Evolutionary conservation across 2,113 vertebrate genomes (phyloP).

Genomic region (Sorex araneus): DNA sequence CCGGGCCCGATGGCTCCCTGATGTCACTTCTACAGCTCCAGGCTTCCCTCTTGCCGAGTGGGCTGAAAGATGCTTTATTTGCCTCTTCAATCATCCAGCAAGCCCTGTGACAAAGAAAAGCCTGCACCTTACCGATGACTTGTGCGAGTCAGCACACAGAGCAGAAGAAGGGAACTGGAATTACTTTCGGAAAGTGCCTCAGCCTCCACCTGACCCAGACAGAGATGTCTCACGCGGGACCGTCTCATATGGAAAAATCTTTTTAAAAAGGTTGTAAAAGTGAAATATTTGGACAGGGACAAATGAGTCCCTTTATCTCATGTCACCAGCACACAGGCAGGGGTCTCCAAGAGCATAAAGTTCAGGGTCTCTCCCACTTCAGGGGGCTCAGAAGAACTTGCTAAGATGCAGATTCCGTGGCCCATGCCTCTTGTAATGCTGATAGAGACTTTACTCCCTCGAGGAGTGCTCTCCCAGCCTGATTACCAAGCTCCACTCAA

Average conservation of each 20-base stretch:
- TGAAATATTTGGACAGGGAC: not conserved
- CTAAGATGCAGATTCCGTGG: constrained; percentile 1
- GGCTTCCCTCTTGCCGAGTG: not conserved
- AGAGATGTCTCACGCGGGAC: not conserved
- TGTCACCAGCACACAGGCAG: not conserved
- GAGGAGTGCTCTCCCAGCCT: not conserved
- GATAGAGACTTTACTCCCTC: not conserved
- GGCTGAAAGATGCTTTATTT: constrained; percentile 42
- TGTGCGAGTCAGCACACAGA: not conserved
- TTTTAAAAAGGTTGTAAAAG: constrained; percentile 12
- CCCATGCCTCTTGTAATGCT: not conserved
- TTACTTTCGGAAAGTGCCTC: constrained; percentile 45
- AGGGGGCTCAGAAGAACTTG: not conserved
- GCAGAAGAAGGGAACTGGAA: not conserved
- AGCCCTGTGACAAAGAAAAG: constrained; percentile 49
- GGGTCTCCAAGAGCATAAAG: not conserved
- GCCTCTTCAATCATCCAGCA: not conserved
- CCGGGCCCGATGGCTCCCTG: not conserved
- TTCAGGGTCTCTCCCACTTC: not conserved
- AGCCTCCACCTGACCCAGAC: constrained; percentile 33
- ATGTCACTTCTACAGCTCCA: not conserved
- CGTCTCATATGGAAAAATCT: not conserved
- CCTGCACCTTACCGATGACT: not conserved
- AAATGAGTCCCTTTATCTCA: not conserved
- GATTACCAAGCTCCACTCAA: not conserved